Percentiles rank a stretch among this genome's conserved stretches.
These are phyloP conservation scores for Catharus ustulatus DNA, from an alignment of 2,797 vertebrate species.

Conservation along the genomic window DNA sequence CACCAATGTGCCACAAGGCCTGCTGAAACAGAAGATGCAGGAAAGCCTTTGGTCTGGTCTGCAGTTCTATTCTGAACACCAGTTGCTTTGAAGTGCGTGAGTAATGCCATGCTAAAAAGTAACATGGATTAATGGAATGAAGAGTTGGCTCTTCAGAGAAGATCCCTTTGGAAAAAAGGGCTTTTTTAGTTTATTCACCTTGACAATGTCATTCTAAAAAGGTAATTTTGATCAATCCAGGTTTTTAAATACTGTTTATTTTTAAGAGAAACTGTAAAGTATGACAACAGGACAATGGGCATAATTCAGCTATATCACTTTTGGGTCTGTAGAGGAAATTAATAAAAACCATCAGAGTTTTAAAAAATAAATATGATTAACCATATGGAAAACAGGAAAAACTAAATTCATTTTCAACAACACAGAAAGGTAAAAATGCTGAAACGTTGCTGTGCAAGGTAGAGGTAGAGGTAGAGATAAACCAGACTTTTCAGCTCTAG, in stretches of 20 bases:
- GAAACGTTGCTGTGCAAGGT: constrained; percentile 46
- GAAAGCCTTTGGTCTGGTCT: not conserved
- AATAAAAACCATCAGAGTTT: constrained; percentile 45
- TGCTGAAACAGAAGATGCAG: not conserved
- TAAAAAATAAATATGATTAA: constrained; percentile 61
- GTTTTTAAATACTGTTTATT: constrained; percentile 61
- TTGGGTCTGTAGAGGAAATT: constrained; percentile 19
- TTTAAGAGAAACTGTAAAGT: constrained; percentile 34
- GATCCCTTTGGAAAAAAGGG: not conserved
- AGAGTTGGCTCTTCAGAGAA: not conserved
- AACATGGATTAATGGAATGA: not conserved
- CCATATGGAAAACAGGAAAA: not conserved
- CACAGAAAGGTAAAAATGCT: constrained; percentile 27
- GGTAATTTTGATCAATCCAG: not conserved
- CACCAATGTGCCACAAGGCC: not conserved
- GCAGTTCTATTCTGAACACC: not conserved
- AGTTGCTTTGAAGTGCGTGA: not conserved
- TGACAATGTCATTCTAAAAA: not conserved
- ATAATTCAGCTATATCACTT: constrained; percentile 33
- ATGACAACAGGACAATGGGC: constrained; percentile 33
- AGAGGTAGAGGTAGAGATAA: constrained; percentile 67
- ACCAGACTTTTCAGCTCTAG: constrained; percentile 28
- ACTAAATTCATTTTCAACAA: constrained; percentile 24
- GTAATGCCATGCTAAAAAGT: not conserved
- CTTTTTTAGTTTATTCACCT: not conserved